phyloP scores from a whole-genome alignment of 2,113 vertebrate species.

The Coturnix japonica region DNA sequence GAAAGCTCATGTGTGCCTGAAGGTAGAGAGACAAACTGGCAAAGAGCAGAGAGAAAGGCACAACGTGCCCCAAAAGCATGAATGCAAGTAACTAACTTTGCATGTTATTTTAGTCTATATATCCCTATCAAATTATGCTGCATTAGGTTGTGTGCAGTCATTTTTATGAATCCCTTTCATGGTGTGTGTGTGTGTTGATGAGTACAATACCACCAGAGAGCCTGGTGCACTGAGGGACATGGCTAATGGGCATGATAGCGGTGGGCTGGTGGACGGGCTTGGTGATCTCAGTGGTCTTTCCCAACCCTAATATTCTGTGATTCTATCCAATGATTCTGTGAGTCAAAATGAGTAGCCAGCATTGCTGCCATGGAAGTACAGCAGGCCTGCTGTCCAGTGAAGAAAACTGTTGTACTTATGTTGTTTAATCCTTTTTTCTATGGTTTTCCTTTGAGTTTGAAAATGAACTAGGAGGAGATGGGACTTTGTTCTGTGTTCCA shows the following conservation, averaged over 20 bases:
- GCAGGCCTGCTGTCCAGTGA: not conserved
- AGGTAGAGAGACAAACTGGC: not conserved
- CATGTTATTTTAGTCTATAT: not conserved
- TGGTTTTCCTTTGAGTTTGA: not conserved
- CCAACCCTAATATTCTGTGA: too few relatives aligned
- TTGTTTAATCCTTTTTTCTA: too few relatives aligned
- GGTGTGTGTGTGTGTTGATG: not conserved
- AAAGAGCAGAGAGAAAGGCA: not conserved
- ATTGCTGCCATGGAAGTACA: not conserved
- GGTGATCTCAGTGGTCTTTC: too few relatives aligned
- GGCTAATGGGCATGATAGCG: too few relatives aligned
- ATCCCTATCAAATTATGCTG: not conserved
- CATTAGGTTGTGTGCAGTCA: not conserved
- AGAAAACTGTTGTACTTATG: not conserved
- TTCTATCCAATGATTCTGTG: not conserved
- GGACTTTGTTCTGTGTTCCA: not conserved
- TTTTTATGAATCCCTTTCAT: not conserved
- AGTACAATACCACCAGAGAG: not conserved
- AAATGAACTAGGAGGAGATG: not conserved
- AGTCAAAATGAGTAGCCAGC: not conserved
- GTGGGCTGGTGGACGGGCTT: too few relatives aligned
- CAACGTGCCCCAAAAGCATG: not conserved
- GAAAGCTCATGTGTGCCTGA: not conserved
- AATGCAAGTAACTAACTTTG: not conserved
- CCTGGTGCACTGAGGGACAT: not conserved